Evolutionary conservation across 2,888 invertebrate species (phyloP), one percentile per base, ranked within the genome.

Genomic region (Drosophila robusta): DNA sequence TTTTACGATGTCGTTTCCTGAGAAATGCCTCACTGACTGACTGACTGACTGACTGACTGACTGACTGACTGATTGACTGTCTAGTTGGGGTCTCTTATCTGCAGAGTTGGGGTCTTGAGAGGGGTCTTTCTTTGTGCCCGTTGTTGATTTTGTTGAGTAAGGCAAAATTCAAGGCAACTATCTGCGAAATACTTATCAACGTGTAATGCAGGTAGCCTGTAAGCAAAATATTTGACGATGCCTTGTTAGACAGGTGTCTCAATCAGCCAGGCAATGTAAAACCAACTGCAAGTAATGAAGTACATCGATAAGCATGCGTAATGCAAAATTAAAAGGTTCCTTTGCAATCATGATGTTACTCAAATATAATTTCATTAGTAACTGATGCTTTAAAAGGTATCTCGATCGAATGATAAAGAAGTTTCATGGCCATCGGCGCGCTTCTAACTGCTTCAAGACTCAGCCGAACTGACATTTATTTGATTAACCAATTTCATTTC

Each of bases 1-100:
- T 78, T 84, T 89, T 87, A 87, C 72, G 81, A 84, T 57, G 65
- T 57, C 60, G 75, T 87, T 84, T 84, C 89, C 89, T 51, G 68
- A 75, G 83, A 84, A 83, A 0, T 39, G 44, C 32, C 55, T 46
- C 44, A 51, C 14, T 24, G 36, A 18, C 12, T 39, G 55, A 22
- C 26, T 38, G 55, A 39, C 1, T 57, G 39, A 51, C 18, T 38
- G 47, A 16, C 8, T 32, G 49, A 56, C 58, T 44, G 51, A 57
- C 49, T 57, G 54, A 51, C 18, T 57, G 54, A 51, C 26, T 26
- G 3, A 8, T 29, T n/a, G 38, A 39, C 24, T 42, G 50, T 36
- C 77, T 62, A 69, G 58, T 49, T 39, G 70, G 44, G 24, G 18
- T 29, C 42, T 65, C 76, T 75, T 76, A 76, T 76, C 79, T 54